Base-by-base conservation (phyloP, 2,888 invertebrate species). In the Busseola fusca region DNA sequence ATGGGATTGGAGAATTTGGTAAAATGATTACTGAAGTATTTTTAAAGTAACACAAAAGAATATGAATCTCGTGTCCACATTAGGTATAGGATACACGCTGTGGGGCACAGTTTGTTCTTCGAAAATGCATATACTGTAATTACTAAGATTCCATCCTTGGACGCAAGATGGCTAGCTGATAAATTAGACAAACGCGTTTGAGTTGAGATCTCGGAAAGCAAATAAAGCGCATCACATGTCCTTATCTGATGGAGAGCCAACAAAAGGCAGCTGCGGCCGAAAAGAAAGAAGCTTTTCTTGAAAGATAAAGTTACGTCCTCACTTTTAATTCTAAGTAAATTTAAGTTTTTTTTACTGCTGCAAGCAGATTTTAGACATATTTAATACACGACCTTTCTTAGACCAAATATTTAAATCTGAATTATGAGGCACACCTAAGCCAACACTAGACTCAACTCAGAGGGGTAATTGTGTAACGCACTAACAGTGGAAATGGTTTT, bases 111-210 rank as follows among this genome's bases (percentile, higher is more conserved):
- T 1, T 34, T 16, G 6, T 6, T 57, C 4, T 16, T 27, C 7
- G 4, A 14, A 1, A 45, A 16, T 34, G 27, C 18, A 62, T 37
- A 18, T 0, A 5, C 14, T 0, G 34, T 7, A 16, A 1, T n/a
- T 30, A 2, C 27, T 27, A 7, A 42, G 10, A 9, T 52, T 52
- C 16, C 48, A 9, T 27, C 37, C 18, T 64, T 72, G 37, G 27
- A 59, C 10, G 40, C 30, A 54, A 60, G 21, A 54, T 25, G 25
- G 3, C 14, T 25, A 60, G 40, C 54, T 54, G 52, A 25, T 30
- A 66, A 48, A 73, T 54, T 40, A 74, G n/a, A n/a, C 59, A 16
- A 66, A 54, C 16, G 21, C 37, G 66, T 73, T 74, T 73, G 74
- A 65, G 34, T 45, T 27, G 12, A 25, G 52, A 45, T 52, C 27